phyloP scores from a whole-genome alignment of 2,797 vertebrate species.

The Crax fasciolata region DNA sequence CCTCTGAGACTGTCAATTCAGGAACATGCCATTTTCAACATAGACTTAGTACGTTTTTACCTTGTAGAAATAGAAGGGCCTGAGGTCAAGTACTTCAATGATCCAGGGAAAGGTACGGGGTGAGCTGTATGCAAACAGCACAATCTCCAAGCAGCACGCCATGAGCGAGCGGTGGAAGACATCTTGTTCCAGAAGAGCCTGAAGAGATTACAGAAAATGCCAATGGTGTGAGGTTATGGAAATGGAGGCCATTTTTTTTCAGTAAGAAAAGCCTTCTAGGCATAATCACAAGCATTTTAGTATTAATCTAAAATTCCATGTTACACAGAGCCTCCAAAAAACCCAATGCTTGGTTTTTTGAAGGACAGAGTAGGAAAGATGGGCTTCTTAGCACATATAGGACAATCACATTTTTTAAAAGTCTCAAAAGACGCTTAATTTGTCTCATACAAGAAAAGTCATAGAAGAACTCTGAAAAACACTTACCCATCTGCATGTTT shows the following conservation, averaged over 20 bases:
- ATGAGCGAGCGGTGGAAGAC: constrained; percentile 94
- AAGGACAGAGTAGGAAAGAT: background rate
- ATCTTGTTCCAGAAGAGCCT: constrained; percentile 95
- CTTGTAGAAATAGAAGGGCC: constrained; percentile 97
- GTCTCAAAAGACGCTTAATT: background rate
- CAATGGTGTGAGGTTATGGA: background rate
- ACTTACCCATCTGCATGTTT: too few relatives aligned
- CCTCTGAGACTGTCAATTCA: background rate
- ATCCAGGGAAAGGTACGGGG: constrained; percentile 97
- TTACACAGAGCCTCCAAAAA: background rate
- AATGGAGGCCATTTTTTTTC: fast-evolving
- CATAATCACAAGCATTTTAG: background rate
- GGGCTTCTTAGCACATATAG: background rate
- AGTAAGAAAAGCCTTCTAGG: background rate
- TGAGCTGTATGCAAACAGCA: constrained; percentile 96
- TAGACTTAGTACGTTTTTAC: constrained; percentile 68
- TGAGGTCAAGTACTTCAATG: constrained; percentile 88
- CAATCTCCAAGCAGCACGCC: constrained; percentile 95
- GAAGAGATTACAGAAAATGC: background rate
- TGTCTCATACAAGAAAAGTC: background rate
- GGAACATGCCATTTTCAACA: fast-evolving
- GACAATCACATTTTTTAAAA: background rate
- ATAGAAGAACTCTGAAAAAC: background rate
- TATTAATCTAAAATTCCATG: background rate
- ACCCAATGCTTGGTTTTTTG: background rate